A percentile compares a stretch with the other conserved stretches of the same genome.
phyloP scores from a whole-genome alignment of 2,888 invertebrate genomes.

The Leptopterna dolabrata region DNA sequence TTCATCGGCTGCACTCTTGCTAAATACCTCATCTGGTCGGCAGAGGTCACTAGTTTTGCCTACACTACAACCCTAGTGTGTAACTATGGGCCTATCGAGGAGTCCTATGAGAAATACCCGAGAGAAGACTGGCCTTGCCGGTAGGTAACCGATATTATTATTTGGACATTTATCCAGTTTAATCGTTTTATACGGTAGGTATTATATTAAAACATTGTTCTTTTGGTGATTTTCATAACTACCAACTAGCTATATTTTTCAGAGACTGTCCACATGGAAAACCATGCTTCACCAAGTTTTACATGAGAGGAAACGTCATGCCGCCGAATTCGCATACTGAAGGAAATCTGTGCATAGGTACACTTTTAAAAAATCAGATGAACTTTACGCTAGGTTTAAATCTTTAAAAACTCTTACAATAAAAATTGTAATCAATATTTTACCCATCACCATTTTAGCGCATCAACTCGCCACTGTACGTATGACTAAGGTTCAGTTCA shows the following conservation, averaged over 20 bases:
- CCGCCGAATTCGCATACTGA: neutral
- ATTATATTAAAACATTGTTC: neutral
- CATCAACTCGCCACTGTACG: no score
- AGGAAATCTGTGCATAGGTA: conserved; percentile 37
- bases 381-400: no score
- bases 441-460: no score
- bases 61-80: conserved; percentile 23
- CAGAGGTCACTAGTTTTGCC: neutral
- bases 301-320: neutral
- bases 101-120: neutral
- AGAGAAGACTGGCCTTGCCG: conserved; percentile 31
- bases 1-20: conserved; percentile 20
- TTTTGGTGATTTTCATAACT: neutral
- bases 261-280: neutral
- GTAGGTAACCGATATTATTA: no score
- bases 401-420: no score
- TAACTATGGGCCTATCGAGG: conserved; percentile 31
- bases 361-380: no score
- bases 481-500: no score
- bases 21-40: conserved; percentile 10
- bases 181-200: no score
- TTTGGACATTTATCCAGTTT: no score
- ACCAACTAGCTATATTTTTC: neutral
- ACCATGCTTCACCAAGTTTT: neutral
- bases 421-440: no score